Conservation (phyloP, 1,140 invertebrate genomes). For the Drosophila chauvacae region DNA sequence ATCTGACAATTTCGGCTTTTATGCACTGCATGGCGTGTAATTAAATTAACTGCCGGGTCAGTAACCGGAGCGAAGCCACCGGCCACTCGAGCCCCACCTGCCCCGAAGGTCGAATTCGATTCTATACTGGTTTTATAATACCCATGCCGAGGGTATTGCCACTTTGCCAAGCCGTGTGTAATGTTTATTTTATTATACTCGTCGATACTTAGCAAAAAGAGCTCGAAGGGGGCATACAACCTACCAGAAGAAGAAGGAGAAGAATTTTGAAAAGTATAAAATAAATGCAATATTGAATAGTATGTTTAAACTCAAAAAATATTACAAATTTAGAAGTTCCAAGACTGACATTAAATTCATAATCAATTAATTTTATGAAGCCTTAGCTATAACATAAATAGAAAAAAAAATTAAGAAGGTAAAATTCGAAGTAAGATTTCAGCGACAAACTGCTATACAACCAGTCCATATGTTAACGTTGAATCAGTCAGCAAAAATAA, state of each 20-base stretch:
- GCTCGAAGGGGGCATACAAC: too few relatives aligned
- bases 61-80: constrained; percentile 25
- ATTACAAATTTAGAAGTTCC: too few relatives aligned
- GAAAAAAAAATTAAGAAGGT: too few relatives aligned
- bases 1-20: constrained; percentile 51
- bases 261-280: too few relatives aligned
- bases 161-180: background rate
- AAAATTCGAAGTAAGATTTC: background rate
- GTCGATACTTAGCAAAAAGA: background rate
- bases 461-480: too few relatives aligned
- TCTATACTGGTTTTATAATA: constrained; percentile 3
- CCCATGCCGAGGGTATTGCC: background rate
- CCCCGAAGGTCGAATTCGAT: constrained; percentile 53
- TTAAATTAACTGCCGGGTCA: constrained; percentile 59
- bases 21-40: constrained; percentile 34
- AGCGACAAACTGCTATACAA: background rate
- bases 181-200: background rate
- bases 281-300: too few relatives aligned
- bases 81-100: constrained; percentile 35
- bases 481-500: too few relatives aligned
- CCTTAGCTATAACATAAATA: too few relatives aligned
- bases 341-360: too few relatives aligned
- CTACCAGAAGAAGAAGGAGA: too few relatives aligned
- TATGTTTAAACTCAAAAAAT: too few relatives aligned
- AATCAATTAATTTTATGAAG: too few relatives aligned